Percentiles rank a stretch among this genome's conserved stretches.
Conservation (phyloP, 2,888 invertebrate species). For the Tenthredo amoena region DNA sequence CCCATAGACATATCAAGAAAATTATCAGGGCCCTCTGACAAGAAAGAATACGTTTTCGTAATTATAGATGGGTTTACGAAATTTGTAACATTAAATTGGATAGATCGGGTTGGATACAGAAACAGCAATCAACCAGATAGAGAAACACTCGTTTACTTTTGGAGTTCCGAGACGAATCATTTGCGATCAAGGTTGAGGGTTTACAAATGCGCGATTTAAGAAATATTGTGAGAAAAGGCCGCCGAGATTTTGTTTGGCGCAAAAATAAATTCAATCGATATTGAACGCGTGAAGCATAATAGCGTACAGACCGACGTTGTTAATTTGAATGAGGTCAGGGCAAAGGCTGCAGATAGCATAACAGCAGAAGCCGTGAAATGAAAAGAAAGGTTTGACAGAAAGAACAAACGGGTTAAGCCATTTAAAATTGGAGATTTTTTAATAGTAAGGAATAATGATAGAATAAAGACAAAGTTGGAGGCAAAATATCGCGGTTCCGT, state of each 20-base stretch:
- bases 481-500: constrained; percentile 51
- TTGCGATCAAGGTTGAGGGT: too few species aligned
- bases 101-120: too few species aligned
- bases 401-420: constrained; percentile 42
- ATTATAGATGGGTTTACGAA: background rate
- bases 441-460: constrained; percentile 51
- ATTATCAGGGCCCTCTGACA: background rate
- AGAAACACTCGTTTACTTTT: too few species aligned
- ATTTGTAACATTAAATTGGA: too few species aligned
- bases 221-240: background rate
- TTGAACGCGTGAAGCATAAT: constrained; percentile 6
- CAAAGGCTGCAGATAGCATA: constrained; percentile 44
- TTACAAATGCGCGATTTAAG: too few species aligned
- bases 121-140: too few species aligned
- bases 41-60: background rate
- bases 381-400: constrained; percentile 46
- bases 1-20: constrained; percentile 16
- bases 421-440: constrained; percentile 50
- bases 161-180: too few species aligned
- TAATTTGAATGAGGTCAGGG: constrained; percentile 40
- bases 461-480: constrained; percentile 53
- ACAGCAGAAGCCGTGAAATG: constrained; percentile 40
- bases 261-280: background rate
- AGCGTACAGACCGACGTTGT: background rate
- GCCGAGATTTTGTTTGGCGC: constrained; percentile 65